Base-by-base conservation (phyloP, 2,888 invertebrate genomes). In the Eupithecia pulchellata region DNA sequence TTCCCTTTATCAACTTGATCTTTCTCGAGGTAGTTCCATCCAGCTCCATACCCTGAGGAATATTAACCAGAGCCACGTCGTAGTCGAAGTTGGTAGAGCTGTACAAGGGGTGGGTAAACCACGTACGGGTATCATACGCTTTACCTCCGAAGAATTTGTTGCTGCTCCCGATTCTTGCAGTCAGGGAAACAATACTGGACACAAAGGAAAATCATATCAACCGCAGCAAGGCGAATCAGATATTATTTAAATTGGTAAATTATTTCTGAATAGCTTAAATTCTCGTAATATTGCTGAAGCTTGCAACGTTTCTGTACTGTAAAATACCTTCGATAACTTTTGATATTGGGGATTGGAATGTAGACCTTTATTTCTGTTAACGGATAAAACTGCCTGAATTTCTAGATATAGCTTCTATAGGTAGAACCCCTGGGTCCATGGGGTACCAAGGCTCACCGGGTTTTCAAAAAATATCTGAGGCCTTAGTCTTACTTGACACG, bases 111-210 rank as follows among this genome's bases (percentile, higher is more conserved):
- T 80, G 80, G 0, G 29, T n/a, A 3, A 4, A 55, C 9, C 73
- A 77, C 3, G 25, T 29, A 0, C 25, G 62, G 1, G 76, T 66
- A 2, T 69, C 30, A 65, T 80, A 80, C 3, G 72, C 62, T n/a
- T 30, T 47, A 0, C 80, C 80, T 1, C 80, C 80, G 34, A 71
- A 68, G 20, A 52, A 42, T n/a, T 83, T 75, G n/a, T 79, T 57
- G 0, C 84, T 77, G 47, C 89, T 90, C 17, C 94, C 94, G 34
- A 88, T 88, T 57, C 91, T 85, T 1, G 90, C 79, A 17, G 77
- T 79, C 0, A 77, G 80, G 34, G 64, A 73, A 63, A 75, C 64
- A 17, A 84, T 83, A n/a, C 88, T 88, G 77, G 4, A 83, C 36
- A 70, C 14, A 65, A 55, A 34, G 52, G 13, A 52, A 25, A 52